These are phyloP conservation scores for Linurgus olivaceus DNA, from an alignment of 2,797 vertebrate genomes.

Conservation along the genomic window DNA sequence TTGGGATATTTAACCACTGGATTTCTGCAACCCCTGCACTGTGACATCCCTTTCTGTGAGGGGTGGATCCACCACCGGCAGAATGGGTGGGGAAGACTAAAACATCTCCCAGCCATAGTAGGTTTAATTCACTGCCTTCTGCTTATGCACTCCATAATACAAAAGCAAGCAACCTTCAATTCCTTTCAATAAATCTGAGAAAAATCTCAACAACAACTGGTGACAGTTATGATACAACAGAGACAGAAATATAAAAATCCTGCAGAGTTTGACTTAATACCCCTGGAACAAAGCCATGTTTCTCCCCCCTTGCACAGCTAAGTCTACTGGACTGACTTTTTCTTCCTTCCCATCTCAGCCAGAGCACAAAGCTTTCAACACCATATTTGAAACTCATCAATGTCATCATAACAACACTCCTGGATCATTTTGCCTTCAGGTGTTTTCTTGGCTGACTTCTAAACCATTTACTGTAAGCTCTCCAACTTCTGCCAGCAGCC, in stretches of 20 bases:
- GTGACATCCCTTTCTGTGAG: background rate
- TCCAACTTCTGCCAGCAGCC: background rate
- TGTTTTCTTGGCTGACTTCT: background rate
- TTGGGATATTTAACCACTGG: background rate
- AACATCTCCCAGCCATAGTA: background rate
- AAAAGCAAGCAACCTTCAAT: background rate
- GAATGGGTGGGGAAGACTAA: background rate
- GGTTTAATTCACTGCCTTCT: background rate
- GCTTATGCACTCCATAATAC: background rate
- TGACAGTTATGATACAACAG: background rate
- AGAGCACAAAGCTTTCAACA: background rate
- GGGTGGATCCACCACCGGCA: background rate
- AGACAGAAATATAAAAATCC: background rate
- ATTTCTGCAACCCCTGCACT: background rate
- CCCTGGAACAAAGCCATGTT: background rate
- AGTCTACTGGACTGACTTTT: background rate
- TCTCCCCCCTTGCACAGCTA: background rate
- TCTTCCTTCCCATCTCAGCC: background rate
- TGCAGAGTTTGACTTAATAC: background rate
- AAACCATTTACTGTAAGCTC: background rate
- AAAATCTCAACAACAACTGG: background rate
- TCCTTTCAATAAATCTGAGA: background rate
- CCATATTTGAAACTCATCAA: background rate
- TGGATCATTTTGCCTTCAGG: background rate
- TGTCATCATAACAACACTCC: background rate